These are phyloP conservation scores for Dendrocincla fuliginosa DNA, from an alignment of 2,797 vertebrate species.

Conservation along the genomic window DNA sequence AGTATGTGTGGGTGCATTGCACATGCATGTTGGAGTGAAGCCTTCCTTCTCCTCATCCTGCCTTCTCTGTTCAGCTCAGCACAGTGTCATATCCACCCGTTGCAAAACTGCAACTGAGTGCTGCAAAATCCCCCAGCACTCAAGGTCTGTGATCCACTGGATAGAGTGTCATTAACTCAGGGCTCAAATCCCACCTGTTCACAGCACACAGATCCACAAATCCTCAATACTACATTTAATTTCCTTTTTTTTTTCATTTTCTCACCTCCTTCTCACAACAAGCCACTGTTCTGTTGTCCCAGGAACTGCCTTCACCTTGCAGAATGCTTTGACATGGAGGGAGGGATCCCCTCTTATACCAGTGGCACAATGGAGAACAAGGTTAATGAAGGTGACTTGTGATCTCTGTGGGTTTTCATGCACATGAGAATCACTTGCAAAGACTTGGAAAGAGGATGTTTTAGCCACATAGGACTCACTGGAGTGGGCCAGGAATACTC, in stretches of 20 bases:
- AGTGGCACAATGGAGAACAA: neutral
- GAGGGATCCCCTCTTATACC: neutral
- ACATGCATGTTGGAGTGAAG: neutral
- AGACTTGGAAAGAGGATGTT: neutral
- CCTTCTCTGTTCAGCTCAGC: neutral
- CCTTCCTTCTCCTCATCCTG: neutral
- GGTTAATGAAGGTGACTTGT: neutral
- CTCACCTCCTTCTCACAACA: neutral
- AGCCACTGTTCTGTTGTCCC: neutral
- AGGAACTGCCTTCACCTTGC: neutral
- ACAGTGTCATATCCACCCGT: fast-evolving
- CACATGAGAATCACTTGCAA: neutral
- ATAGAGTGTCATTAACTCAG: neutral
- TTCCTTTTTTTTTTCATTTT: neutral
- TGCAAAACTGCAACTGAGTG: neutral
- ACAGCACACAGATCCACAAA: fast-evolving
- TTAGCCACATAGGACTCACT: neutral
- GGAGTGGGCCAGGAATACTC: neutral
- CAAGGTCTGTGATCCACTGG: neutral
- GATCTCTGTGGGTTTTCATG: neutral
- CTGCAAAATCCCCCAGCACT: neutral
- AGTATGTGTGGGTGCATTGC: neutral
- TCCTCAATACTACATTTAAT: neutral
- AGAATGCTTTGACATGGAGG: neutral
- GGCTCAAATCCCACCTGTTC: neutral